Evolutionary conservation across 1,140 invertebrate genomes (phyloP).

Genomic region (Drosophila kohkoa): DNA sequence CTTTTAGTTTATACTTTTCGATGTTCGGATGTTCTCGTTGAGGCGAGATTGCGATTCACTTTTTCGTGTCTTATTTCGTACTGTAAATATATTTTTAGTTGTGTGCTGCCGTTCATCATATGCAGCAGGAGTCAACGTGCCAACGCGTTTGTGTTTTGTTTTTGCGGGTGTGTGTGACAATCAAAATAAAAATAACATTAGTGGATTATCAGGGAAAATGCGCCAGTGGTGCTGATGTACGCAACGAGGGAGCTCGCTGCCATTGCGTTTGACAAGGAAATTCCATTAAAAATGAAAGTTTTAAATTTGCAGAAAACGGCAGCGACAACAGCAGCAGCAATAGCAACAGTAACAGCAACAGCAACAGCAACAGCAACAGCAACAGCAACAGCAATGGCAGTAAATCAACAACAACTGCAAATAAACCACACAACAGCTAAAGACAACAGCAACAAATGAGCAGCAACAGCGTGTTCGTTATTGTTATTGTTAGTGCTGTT

Average conservation of each 20-base stretch:
- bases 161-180: constrained; percentile 29
- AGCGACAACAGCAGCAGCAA: constrained; percentile 27
- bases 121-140: constrained; percentile 4
- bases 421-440: constrained; percentile 48
- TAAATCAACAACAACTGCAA: constrained; percentile 58
- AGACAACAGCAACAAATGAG: constrained; percentile 51
- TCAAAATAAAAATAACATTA: constrained; percentile 73
- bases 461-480: constrained; percentile 59
- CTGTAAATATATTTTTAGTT: neutral
- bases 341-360: constrained; percentile 8
- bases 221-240: constrained; percentile 25
- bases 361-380: constrained; percentile 13
- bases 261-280: constrained; percentile 70
- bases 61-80: neutral
- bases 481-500: constrained; percentile 57
- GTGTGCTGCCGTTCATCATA: neutral
- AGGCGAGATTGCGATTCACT: no score
- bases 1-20: no score
- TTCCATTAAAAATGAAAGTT: constrained; percentile 81
- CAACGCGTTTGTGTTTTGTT: constrained; percentile 12
- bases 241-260: constrained; percentile 59
- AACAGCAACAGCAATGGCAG: constrained; percentile 22
- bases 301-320: constrained; percentile 62
- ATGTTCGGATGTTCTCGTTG: no score
- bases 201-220: constrained; percentile 64